Base-by-base conservation (phyloP, 2,113 vertebrate genomes). In the Chrysemys picta region DNA sequence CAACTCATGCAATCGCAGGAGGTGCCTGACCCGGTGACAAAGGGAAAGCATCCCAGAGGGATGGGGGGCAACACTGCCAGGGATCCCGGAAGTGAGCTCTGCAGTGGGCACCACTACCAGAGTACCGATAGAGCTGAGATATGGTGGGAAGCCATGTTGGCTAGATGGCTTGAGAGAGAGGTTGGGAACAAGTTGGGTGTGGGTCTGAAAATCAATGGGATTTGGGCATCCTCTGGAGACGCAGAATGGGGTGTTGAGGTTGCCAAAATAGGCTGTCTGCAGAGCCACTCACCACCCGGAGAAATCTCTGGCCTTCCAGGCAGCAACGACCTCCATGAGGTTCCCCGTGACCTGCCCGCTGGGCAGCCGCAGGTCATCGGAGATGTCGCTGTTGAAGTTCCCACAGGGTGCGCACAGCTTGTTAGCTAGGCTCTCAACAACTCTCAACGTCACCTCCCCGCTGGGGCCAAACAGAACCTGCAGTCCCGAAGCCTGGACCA, bases 321-420 rank as follows among this genome's bases (percentile, higher is more conserved):
- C 98, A 31, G 38, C 56, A 47, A 98, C 59, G 38, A 98, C 91
- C 56, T 88, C 92, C 8, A 93, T 79, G 53, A 98, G 87, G 29
- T 94, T 91, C 6, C 81, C 85, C 56, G 95, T 87, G 8, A 81
- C 83, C 62, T 95, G 93, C 35, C 97, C 98, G 72, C 95, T 82
- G 69, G 98, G 94, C 5, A 95, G 96, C 45, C 4, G 94, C 95
- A 98, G 82, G 86, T 98, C 97, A 85, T 98, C 98, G 52, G 94
- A 92, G 31, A 79, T 38, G 85, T 98, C 17, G 62, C 96, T 69
- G 24, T 98, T 98, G 94, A 96, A 98, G 96, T 98, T 98, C 50
- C 98, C 98, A 57, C 98, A 98, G 22, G 96, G 57, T 42, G 95
- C 96, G 80, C 98, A 98, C 79, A 98, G 88, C 25, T 76, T n/a